Evolutionary conservation across 2,113 vertebrate genomes (phyloP).

Genomic region (Pangasianodon hypophthalmus): DNA sequence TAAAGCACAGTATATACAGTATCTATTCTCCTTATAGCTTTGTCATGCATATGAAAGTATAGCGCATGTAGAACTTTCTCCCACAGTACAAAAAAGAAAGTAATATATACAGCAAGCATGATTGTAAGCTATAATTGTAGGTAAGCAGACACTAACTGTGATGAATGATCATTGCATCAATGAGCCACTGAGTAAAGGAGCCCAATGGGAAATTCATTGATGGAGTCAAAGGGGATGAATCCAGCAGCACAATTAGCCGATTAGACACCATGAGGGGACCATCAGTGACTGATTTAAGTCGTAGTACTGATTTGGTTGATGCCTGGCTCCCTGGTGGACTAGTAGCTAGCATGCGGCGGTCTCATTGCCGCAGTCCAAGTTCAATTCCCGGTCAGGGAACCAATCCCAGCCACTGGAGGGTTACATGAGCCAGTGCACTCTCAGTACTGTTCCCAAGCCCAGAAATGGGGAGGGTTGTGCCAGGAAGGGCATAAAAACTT

Average conservation of each 20-base stretch:
- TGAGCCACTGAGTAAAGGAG: constrained; percentile 4
- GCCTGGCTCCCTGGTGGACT: too few species aligned
- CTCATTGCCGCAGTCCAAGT: too few species aligned
- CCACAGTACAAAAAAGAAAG: neutral
- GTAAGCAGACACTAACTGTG: neutral
- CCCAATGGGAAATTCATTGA: constrained; percentile 21
- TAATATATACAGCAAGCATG: neutral
- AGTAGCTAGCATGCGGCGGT: too few species aligned
- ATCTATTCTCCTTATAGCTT: neutral
- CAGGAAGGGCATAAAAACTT: too few species aligned
- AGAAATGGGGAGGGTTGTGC: too few species aligned
- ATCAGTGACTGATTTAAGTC: neutral
- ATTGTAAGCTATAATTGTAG: neutral
- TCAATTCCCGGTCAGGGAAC: too few species aligned
- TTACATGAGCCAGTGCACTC: too few species aligned
- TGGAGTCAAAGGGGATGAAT: constrained; percentile 30
- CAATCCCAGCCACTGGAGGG: too few species aligned
- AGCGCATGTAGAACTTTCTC: neutral
- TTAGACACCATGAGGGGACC: neutral
- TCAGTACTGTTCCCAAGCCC: too few species aligned
- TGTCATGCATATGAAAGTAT: neutral
- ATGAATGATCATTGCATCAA: constrained; percentile 11
- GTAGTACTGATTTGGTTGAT: neutral
- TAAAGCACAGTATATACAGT: neutral
- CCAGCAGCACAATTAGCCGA: constrained; percentile 9